A percentile compares a stretch with the other conserved stretches of the same genome.
These are phyloP conservation scores for Globia sparganii DNA, from an alignment of 2,888 invertebrate species.

Conservation along the genomic window DNA sequence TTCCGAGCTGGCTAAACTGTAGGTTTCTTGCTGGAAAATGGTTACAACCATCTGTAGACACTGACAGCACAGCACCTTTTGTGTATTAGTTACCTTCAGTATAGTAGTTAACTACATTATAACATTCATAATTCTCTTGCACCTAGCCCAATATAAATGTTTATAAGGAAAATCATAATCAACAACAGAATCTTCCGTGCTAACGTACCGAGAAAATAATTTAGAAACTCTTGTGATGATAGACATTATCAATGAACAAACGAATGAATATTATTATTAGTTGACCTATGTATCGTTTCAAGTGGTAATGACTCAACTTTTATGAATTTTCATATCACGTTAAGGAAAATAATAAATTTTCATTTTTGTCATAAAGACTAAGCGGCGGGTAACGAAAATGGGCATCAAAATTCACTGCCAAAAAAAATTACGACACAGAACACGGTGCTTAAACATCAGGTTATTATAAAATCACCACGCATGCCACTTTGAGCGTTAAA, in stretches of 20 bases:
- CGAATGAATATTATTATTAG: slow-evolving; percentile 18
- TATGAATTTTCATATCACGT: neutral
- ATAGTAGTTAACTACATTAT: neutral
- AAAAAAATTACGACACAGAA: neutral
- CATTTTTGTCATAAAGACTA: neutral
- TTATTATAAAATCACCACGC: neutral
- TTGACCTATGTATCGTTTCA: neutral
- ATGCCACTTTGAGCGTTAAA: neutral
- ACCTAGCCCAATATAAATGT: neutral
- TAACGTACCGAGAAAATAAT: neutral
- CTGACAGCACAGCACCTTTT: neutral
- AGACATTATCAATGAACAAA: slow-evolving; percentile 8
- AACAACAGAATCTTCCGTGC: neutral
- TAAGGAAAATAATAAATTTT: slow-evolving; percentile 6
- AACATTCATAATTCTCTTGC: neutral
- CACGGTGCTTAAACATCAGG: neutral
- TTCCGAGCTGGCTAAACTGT: neutral
- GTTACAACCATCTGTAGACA: neutral
- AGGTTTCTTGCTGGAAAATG: neutral
- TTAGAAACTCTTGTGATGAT: slow-evolving; percentile 7
- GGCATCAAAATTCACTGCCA: neutral
- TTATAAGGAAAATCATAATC: slow-evolving; percentile 6
- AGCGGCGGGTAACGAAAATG: too few species aligned
- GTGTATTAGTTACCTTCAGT: neutral
- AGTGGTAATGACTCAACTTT: neutral